Percentiles rank a stretch among this genome's conserved stretches.
Evolutionary conservation across 2,888 invertebrate species (phyloP).

Genomic region (Pollenia griseotomentosa): DNA sequence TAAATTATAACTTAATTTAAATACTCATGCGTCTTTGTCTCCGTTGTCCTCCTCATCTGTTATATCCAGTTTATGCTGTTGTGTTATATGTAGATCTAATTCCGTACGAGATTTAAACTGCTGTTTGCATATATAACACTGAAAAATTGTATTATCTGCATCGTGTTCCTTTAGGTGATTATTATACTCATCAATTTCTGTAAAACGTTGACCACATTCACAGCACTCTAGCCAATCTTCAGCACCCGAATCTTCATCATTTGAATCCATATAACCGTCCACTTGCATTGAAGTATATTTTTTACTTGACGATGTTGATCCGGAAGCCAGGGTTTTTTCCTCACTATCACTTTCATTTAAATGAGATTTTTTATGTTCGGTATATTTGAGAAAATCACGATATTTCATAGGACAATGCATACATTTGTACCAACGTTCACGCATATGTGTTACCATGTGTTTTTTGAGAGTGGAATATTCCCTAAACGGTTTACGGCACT

Average conservation of each 20-base stretch:
- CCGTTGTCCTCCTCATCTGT: constrained; percentile 62
- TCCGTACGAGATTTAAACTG: constrained; percentile 76
- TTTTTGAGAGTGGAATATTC: constrained; percentile 83
- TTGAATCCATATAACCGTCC: constrained; percentile 75
- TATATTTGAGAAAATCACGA: constrained; percentile 81
- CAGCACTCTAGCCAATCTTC: constrained; percentile 82
- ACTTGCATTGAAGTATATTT: constrained; percentile 61
- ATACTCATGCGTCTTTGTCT: constrained; percentile 47
- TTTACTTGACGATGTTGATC: constrained; percentile 32
- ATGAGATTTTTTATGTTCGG: constrained; percentile 80
- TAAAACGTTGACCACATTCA: constrained; percentile 81
- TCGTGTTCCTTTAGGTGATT: constrained; percentile 81
- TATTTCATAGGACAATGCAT: constrained; percentile 80
- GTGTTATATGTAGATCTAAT: constrained; percentile 76
- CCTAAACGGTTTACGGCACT: constrained; percentile 82
- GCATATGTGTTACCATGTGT: constrained; percentile 82
- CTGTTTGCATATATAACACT: constrained; percentile 79
- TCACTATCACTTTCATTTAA: constrained; percentile 66
- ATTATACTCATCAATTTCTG: constrained; percentile 81
- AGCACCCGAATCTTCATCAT: constrained; percentile 77
- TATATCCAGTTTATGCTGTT: constrained; percentile 70
- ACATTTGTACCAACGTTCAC: constrained; percentile 83
- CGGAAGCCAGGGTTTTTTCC: constrained; percentile 30
- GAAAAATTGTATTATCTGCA: constrained; percentile 74
- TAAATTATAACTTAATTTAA: neutral